These are phyloP conservation scores for Coregonus clupeaformis DNA, from an alignment of 2,113 vertebrate genomes.

Conservation along the genomic window DNA sequence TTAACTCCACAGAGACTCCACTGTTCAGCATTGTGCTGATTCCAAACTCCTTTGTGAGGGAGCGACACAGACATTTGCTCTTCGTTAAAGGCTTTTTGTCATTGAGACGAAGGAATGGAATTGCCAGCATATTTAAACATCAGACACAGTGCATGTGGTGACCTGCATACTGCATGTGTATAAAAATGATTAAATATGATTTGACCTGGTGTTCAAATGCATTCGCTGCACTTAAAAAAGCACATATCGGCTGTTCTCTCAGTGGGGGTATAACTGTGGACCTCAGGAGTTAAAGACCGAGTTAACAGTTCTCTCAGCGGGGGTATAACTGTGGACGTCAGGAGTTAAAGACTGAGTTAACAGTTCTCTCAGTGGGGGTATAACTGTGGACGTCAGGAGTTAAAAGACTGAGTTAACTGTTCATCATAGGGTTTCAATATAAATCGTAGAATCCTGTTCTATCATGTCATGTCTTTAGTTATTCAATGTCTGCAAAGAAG, in stretches of 20 bases:
- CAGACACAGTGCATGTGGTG: conserved; percentile 33
- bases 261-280: conserved; percentile 5
- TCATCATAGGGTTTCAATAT: conserved; percentile 68
- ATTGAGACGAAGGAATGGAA: conserved; percentile 59
- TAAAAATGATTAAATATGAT: conserved; percentile 31
- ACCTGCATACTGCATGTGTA: conserved; percentile 48
- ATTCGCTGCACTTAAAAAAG: conserved; percentile 47
- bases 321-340: conserved; percentile 30
- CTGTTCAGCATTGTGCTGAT: conserved; percentile 61
- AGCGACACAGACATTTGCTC: conserved; percentile 49
- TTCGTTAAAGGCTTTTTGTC: conserved; percentile 62
- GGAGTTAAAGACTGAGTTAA: conserved; percentile 68
- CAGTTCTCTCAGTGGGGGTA: conserved; percentile 52
- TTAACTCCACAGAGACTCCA: conserved; percentile 55
- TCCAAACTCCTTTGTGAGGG: conserved; percentile 61
- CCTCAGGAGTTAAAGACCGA: conserved; percentile 59
- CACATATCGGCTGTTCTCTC: conserved; percentile 44
- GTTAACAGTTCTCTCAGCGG: conserved; percentile 69
- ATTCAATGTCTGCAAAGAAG: conserved; percentile 66
- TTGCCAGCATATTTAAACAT: conserved; percentile 62
- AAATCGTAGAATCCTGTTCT: conserved; percentile 70
- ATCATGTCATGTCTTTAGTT: conserved; percentile 68
- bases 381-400: conserved; percentile 46
- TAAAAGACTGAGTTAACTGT: conserved; percentile 69
- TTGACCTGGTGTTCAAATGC: conserved; percentile 55